phyloP scores from a whole-genome alignment of 2,797 vertebrate genomes.

The Phrynocephalus forsythii region DNA sequence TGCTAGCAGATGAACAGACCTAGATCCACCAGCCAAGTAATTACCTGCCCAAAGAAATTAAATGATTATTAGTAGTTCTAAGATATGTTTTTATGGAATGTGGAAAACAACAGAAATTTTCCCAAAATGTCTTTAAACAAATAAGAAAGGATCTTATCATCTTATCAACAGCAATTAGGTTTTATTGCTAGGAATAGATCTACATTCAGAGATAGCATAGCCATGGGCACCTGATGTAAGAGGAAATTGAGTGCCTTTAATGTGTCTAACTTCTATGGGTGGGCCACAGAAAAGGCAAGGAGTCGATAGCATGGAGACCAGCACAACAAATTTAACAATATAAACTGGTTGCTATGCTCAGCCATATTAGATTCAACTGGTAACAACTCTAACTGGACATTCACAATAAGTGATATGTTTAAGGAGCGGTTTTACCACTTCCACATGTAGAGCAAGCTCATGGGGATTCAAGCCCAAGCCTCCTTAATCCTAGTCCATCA shows the following conservation, averaged over 20 bases:
- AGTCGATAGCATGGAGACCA: background rate
- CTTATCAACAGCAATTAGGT: constrained; percentile 3
- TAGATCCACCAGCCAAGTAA: background rate
- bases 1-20: background rate
- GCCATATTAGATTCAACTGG: background rate
- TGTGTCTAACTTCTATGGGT: background rate
- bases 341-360: background rate
- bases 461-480: background rate
- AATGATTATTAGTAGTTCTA: background rate
- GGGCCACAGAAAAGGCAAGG: background rate
- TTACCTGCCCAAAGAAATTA: background rate
- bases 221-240: background rate
- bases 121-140: background rate
- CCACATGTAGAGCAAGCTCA: background rate
- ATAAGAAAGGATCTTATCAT: background rate
- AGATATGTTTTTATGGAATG: background rate
- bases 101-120: background rate
- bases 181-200: background rate
- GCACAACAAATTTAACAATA: background rate
- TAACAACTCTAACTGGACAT: background rate
- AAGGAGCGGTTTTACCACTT: too few relatives aligned
- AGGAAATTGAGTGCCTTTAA: background rate
- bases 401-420: background rate
- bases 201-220: background rate
- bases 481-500: background rate